A percentile compares a stretch with the other conserved stretches of the same genome.
These are phyloP conservation scores for Amazona guildingii DNA, from an alignment of 2,113 vertebrate genomes.

Conservation along the genomic window DNA sequence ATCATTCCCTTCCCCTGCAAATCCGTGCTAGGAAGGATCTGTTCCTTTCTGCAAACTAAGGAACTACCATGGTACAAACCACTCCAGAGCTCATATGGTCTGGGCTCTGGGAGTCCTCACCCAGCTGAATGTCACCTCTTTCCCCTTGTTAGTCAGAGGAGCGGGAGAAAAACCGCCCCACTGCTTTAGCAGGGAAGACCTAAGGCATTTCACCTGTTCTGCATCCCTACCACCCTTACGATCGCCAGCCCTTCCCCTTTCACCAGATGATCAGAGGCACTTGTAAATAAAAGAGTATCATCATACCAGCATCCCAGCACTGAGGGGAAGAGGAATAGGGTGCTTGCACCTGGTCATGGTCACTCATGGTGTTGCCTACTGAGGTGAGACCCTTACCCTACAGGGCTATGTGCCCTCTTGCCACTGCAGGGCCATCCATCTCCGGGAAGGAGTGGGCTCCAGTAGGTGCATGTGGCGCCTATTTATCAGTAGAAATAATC, in stretches of 20 bases:
- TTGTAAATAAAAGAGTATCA: neutral
- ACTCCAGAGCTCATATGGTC: neutral
- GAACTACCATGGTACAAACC: neutral
- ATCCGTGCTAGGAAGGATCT: constrained; percentile 5
- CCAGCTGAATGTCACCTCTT: neutral
- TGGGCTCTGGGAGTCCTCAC: neutral
- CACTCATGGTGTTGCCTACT: neutral
- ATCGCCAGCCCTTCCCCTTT: neutral
- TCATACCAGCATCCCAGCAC: neutral
- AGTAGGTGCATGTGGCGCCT: neutral
- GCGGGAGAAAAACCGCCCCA: neutral
- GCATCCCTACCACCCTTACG: neutral
- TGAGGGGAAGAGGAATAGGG: neutral
- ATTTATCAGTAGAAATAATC: neutral
- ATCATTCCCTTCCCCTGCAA: constrained; percentile 5
- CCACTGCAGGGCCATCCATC: neutral
- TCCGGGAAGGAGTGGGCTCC: neutral
- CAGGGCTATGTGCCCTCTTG: neutral
- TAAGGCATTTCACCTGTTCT: neutral
- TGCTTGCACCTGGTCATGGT: neutral
- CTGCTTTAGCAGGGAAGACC: neutral
- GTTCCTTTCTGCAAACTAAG: neutral
- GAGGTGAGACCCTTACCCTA: neutral
- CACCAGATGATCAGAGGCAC: neutral
- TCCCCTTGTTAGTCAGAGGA: neutral